These are phyloP conservation scores for Puntigrus tetrazona DNA, from an alignment of 2,113 vertebrate genomes.

Conservation along the genomic window DNA sequence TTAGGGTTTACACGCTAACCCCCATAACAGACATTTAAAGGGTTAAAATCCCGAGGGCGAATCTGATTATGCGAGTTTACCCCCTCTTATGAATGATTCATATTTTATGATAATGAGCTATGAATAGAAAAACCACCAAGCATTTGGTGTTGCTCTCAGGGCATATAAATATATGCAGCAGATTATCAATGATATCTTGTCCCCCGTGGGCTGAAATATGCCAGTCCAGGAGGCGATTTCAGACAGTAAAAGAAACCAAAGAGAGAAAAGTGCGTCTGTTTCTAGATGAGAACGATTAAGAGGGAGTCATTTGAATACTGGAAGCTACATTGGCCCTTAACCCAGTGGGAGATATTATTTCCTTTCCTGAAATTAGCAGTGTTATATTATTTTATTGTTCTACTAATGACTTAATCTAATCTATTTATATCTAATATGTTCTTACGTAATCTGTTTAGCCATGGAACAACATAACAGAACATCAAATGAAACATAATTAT, in stretches of 20 bases:
- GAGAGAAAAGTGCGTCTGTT: background rate
- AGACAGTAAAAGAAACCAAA: background rate
- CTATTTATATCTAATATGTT: background rate
- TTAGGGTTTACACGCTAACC: background rate
- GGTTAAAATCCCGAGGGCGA: slow-evolving; percentile 41
- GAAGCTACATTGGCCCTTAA: background rate
- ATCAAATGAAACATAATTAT: background rate
- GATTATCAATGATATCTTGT: slow-evolving; percentile 37
- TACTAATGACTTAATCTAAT: background rate
- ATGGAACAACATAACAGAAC: background rate
- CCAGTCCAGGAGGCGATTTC: background rate
- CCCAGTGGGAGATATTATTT: background rate
- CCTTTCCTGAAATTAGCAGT: background rate
- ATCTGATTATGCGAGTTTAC: slow-evolving; percentile 39
- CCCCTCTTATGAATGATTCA: slow-evolving; percentile 57
- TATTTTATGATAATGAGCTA: slow-evolving; percentile 46
- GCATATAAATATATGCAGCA: slow-evolving; percentile 58
- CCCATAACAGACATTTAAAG: slow-evolving; percentile 33
- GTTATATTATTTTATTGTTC: background rate
- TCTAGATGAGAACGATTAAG: background rate
- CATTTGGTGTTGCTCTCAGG: slow-evolving; percentile 48
- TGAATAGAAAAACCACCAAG: slow-evolving; percentile 46
- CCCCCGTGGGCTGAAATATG: background rate
- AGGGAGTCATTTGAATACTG: background rate
- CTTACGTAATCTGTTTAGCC: background rate